phyloP scores from a whole-genome alignment of 2,888 invertebrate genomes.

The Tetragonisca angustula region DNA sequence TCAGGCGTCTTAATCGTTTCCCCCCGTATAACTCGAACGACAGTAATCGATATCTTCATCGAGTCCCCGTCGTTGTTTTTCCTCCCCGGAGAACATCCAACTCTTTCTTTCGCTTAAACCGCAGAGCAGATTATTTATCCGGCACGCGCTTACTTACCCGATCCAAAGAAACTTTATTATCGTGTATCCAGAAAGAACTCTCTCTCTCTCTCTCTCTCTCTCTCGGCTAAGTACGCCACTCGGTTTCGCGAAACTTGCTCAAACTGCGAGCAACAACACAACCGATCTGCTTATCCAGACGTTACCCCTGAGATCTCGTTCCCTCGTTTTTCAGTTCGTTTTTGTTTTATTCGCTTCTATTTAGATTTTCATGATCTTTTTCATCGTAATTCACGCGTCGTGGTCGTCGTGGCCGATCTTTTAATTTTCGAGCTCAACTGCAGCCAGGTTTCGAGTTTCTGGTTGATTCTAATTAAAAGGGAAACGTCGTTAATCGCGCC shows the following conservation, averaged over 20 bases:
- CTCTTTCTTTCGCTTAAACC: conserved; percentile 28
- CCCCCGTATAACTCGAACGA: not conserved
- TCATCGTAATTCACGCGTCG: not conserved
- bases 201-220: conserved; percentile 45
- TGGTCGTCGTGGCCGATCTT: too few relatives aligned
- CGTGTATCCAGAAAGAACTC: conserved; percentile 49
- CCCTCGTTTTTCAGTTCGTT: not conserved
- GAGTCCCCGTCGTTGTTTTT: not conserved
- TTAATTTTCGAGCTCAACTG: not conserved
- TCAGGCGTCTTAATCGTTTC: conserved; percentile 26
- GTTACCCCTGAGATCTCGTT: not conserved
- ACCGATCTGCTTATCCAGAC: not conserved
- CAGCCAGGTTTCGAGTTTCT: not conserved
- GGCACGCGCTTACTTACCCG: not conserved
- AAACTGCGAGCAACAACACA: conserved; percentile 14
- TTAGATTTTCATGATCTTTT: too few relatives aligned
- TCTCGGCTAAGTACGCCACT: conserved; percentile 3
- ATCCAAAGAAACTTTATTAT: conserved; percentile 44
- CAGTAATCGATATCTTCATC: not conserved
- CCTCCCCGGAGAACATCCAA: conserved; percentile 40
- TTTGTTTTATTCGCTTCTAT: too few relatives aligned
- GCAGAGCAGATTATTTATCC: conserved; percentile 14
- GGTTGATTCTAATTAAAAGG: conserved; percentile 27
- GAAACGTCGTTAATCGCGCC: conserved; percentile 39
- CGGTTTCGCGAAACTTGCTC: conserved; percentile 20